Evolutionary conservation across 2,888 invertebrate species (phyloP), one percentile per base, ranked within the genome.

Genomic region (Drosophila pullipes): DNA sequence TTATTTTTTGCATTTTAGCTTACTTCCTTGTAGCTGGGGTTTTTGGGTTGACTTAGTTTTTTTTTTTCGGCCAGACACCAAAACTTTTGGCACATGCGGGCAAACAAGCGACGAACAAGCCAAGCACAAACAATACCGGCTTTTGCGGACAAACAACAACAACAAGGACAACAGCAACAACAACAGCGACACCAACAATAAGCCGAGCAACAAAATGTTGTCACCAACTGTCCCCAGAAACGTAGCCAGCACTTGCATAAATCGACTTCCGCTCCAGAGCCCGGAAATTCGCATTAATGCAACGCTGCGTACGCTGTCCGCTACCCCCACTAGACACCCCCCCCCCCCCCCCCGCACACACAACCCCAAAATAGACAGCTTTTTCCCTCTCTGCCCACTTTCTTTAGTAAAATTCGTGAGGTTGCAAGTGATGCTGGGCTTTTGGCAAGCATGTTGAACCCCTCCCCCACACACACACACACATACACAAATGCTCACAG

Each of bases 271-370:
- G 85, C 50, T 76, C 53, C 74, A 67, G 57, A 54, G 37, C 31
- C 71, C 90, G 91, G 91, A 90, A 86, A 83, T 85, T 85, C 82
- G 78, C 90, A 86, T 90, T 90, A 91, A 81, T 89, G 79, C 85
- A 82, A 73, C 47, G 66, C 74, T 67, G 81, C 82, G 84, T 83
- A 63, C 58, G 70, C 47, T 31, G 31, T 53, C 22, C 66, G 9
- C 13, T 9, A 6, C 2, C 41, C 37, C 30, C 16, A 0, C 47
- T 16, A 13, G 5, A 35, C 9, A 7, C 31, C 35, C 4, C 18
- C 35, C 13, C 13, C 22, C 52, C 28, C 30, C 30, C 6, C 9
- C 2, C 0, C 10, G 5, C 10, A 41, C n/a, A n/a, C 41, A 41
- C 39, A 39, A 18, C 10, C 41, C 10, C 41, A n/a, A 41, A 41